Evolutionary conservation across 2,888 invertebrate species (phyloP).

Genomic region (Heteromurus nitidus): DNA sequence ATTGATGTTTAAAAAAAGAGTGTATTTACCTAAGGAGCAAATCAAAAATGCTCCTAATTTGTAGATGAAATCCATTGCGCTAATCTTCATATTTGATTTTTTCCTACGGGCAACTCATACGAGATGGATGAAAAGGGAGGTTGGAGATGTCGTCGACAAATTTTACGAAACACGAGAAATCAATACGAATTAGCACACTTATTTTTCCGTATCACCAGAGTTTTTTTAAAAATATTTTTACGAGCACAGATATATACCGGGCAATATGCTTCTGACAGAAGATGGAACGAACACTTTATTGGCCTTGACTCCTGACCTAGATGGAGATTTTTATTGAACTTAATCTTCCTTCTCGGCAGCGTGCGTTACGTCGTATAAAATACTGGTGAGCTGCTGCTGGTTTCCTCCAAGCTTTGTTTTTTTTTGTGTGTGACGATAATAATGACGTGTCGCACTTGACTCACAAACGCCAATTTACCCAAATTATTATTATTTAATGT

Average conservation of each 20-base stretch:
- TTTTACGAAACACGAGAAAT: too few species aligned
- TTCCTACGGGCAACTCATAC: too few species aligned
- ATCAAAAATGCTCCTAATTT: constrained; percentile 69
- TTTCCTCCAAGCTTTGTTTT: too few species aligned
- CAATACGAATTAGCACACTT: too few species aligned
- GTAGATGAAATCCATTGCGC: constrained; percentile 67
- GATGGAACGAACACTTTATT: constrained; percentile 53
- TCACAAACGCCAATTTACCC: constrained; percentile 21
- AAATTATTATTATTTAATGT: background rate
- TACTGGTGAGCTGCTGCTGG: too few species aligned
- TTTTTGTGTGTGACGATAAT: background rate
- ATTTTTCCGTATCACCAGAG: too few species aligned
- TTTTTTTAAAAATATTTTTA: too few species aligned
- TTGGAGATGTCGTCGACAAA: too few species aligned
- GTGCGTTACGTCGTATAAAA: background rate
- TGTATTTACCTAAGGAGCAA: constrained; percentile 69
- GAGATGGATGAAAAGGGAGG: too few species aligned
- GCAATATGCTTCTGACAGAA: too few species aligned
- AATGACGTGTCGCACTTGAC: constrained; percentile 30
- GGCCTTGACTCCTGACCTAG: constrained; percentile 61
- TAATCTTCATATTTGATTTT: constrained; percentile 50
- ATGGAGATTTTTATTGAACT: constrained; percentile 42
- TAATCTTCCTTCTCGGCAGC: constrained; percentile 19
- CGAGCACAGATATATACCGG: too few species aligned
- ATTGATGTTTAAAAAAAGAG: background rate